Evolutionary conservation across 1,140 invertebrate genomes (phyloP).

Genomic region (Bombus affinis): DNA sequence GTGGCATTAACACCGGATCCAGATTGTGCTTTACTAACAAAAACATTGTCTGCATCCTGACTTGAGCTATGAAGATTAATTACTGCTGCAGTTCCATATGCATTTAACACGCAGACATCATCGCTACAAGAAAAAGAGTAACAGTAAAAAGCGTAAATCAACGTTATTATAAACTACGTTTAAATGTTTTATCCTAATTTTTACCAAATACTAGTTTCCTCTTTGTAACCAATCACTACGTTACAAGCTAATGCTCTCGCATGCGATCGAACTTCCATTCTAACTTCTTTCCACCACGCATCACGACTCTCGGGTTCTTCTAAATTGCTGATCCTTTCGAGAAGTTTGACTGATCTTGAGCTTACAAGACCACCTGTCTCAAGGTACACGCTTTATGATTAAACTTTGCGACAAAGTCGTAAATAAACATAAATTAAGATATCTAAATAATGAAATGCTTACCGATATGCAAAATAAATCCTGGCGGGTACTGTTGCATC

Average conservation of each 20-base stretch:
- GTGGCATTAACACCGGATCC: slow-evolving; percentile 64
- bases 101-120: slow-evolving; percentile 96
- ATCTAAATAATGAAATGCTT: slow-evolving; percentile 56
- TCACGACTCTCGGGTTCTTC: slow-evolving; percentile 96
- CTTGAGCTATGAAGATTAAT: slow-evolving; percentile 85
- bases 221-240: slow-evolving; percentile 96
- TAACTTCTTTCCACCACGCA: slow-evolving; percentile 97
- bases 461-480: slow-evolving; percentile 95
- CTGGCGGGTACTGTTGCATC: slow-evolving; percentile 93
- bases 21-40: slow-evolving; percentile 69
- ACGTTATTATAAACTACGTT: not conserved
- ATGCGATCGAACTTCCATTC: slow-evolving; percentile 97
- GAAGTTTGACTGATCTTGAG: slow-evolving; percentile 92
- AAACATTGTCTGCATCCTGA: slow-evolving; percentile 72
- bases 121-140: slow-evolving; percentile 85
- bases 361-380: slow-evolving; percentile 91
- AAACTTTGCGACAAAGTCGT: not conserved
- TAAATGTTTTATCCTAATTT: slow-evolving; percentile 30
- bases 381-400: slow-evolving; percentile 35
- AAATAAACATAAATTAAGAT: no score
- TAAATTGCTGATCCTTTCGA: slow-evolving; percentile 90
- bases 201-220: slow-evolving; percentile 95
- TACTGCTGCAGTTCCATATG: slow-evolving; percentile 95
- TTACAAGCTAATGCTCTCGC: slow-evolving; percentile 94
- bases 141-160: not conserved